phyloP scores from a whole-genome alignment of 1,140 invertebrate species.

The Leptopilina boulardi region DNA sequence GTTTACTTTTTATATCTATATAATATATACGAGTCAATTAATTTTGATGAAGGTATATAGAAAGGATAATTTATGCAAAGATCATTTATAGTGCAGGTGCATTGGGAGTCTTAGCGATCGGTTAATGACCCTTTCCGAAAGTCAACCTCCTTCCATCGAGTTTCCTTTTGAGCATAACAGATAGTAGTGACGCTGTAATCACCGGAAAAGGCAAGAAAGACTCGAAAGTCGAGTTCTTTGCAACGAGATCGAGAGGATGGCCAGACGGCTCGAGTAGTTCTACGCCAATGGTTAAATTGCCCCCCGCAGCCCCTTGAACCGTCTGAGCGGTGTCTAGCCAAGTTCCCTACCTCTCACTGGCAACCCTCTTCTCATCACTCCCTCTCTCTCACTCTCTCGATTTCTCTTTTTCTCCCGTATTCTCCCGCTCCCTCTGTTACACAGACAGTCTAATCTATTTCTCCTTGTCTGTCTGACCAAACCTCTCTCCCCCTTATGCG shows the following conservation, averaged over 20 bases:
- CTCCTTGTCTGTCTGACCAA: constrained; percentile 22
- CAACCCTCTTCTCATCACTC: constrained; percentile 45
- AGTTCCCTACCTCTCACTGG: constrained; percentile 63
- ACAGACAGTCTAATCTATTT: neutral
- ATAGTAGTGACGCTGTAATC: constrained; percentile 37
- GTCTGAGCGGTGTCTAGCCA: constrained; percentile 71
- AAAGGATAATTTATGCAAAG: too few relatives aligned
- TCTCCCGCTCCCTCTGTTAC: constrained; percentile 14
- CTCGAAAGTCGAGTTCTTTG: constrained; percentile 21
- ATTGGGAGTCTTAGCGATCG: constrained; percentile 33
- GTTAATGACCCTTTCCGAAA: constrained; percentile 47
- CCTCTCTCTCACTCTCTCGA: constrained; percentile 48
- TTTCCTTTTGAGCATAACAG: constrained; percentile 35
- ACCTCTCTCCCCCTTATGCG: constrained; percentile 32
- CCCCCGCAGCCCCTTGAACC: constrained; percentile 66
- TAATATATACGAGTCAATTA: neutral
- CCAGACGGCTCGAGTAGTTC: constrained; percentile 39
- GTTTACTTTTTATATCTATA: neutral
- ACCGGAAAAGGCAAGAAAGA: constrained; percentile 31
- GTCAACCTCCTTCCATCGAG: constrained; percentile 40
- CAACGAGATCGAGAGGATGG: constrained; percentile 19
- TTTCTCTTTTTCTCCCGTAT: constrained; percentile 36
- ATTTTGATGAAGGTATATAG: neutral
- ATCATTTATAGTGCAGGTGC: constrained; percentile 49
- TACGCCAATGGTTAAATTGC: constrained; percentile 65